Evolutionary conservation across 2,797 vertebrate genomes (phyloP), one percentile per base, ranked within the genome.

Genomic region (Schizothorax lantsangensis): DNA sequence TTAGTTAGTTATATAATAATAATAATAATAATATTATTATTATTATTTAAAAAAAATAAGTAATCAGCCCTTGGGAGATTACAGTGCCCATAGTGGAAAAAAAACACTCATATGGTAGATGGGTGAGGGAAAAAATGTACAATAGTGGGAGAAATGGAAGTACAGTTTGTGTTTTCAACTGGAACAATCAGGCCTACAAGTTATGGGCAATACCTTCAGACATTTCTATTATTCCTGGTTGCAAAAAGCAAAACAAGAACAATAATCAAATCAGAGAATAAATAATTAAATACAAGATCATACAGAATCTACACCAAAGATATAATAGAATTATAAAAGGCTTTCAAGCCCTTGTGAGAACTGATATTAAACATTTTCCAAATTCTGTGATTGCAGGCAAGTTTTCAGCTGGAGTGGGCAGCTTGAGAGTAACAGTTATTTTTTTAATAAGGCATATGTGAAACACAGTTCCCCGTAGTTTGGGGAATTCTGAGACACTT

Each of bases 201-300:
- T 73, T 64, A 64, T 45, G 9, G 30, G 36, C 8, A 74, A 86
- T 81, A 81, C 84, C 84, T 86, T 86, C 68, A 81, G 40, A 73
- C 40, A 73, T 79, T 73, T 81, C 36, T 81, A 21, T 79, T 52
- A 73, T 62, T 81, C 78, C 78, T 86, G 68, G 68, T 47, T 62
- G 84, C 78, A 80, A 52, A 86, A 81, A 62, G 78, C 66, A 86
- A 64, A 85, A 73, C 64, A 59, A 81, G 54, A 86, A 80, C 17
- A 81, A 73, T 47, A 47, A 23, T 79, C n/a, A 85, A 57, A 80
- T 73, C 26, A 81, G 52, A 71, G 21, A 71, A 72, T 72, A 14
- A 79, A 79, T 81, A 74, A 72, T 62, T 80, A 81, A 86, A 86
- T n/a, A 74, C 54, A 47, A 74, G 47, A 79, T 71, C 47, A 71